A percentile compares a stretch with the other conserved stretches of the same genome.
phyloP scores from a whole-genome alignment of 1,140 invertebrate genomes.

The Trachymyrmex septentrionalis region DNA sequence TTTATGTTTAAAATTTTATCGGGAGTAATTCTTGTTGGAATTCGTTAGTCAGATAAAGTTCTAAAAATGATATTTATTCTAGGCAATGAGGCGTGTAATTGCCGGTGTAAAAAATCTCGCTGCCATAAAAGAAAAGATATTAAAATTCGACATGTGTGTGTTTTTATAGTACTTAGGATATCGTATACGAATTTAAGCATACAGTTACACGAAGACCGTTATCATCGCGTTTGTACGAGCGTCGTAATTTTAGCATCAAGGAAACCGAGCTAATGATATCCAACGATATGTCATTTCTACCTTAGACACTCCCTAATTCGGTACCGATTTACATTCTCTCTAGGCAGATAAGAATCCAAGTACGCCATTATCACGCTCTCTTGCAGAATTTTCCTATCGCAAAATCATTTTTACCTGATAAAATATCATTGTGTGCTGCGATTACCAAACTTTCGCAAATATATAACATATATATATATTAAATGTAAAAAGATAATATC shows the following conservation, averaged over 20 bases:
- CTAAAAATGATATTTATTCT: neutral
- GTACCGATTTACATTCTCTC: conserved; percentile 50
- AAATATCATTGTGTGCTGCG: neutral
- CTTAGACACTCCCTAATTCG: conserved; percentile 51
- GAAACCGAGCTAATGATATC: conserved; percentile 50
- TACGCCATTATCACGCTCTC: conserved; percentile 33
- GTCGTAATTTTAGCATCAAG: conserved; percentile 57
- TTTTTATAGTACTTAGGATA: neutral
- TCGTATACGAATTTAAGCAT: neutral
- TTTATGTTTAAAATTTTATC: neutral
- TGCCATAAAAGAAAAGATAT: conserved; percentile 11
- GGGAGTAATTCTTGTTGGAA: neutral
- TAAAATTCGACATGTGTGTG: conserved; percentile 15
- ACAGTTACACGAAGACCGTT: neutral
- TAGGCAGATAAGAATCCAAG: conserved; percentile 30
- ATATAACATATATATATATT: neutral
- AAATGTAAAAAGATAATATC: neutral
- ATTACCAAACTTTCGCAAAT: conserved; percentile 19
- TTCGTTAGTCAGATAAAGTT: conserved; percentile 23
- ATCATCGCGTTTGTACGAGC: neutral
- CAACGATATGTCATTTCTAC: conserved; percentile 48
- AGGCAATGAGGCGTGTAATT: conserved; percentile 4
- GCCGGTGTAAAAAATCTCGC: neutral
- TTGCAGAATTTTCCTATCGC: neutral
- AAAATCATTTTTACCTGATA: conserved; percentile 10